Evolutionary conservation across 2,888 invertebrate species (phyloP).

Genomic region (Thumatha senex): DNA sequence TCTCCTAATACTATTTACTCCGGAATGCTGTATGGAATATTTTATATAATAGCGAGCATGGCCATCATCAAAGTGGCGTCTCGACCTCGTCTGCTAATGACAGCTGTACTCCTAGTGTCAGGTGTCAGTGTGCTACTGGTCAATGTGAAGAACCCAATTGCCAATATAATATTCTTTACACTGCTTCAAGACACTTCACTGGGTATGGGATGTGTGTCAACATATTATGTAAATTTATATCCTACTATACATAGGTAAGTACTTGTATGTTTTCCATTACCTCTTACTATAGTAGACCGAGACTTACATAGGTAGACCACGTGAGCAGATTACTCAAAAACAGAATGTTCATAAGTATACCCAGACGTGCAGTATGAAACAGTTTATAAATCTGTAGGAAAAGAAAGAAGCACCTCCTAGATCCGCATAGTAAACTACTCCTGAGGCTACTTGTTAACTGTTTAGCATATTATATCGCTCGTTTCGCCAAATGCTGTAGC

Average conservation of each 20-base stretch:
- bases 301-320: no score
- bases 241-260: slow-evolving; percentile 58
- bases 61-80: slow-evolving; percentile 62
- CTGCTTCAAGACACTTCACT: slow-evolving; percentile 49
- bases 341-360: no score
- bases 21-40: slow-evolving; percentile 83
- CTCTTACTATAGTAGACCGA: no score
- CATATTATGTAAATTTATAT: slow-evolving; percentile 61
- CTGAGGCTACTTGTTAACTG: no score
- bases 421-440: no score
- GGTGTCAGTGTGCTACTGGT: slow-evolving; percentile 79
- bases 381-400: no score
- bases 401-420: no score
- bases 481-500: no score
- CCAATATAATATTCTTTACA: slow-evolving; percentile 52
- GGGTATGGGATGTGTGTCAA: slow-evolving; percentile 49
- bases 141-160: slow-evolving; percentile 55
- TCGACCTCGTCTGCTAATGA: slow-evolving; percentile 75
- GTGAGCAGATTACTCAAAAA: no score
- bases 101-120: slow-evolving; percentile 67
- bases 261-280: background rate
- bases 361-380: no score
- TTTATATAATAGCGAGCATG: slow-evolving; percentile 81
- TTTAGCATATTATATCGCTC: no score
- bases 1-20: slow-evolving; percentile 82